Evolutionary conservation across 2,888 invertebrate species (phyloP).

Genomic region (Conistra vaccinii): DNA sequence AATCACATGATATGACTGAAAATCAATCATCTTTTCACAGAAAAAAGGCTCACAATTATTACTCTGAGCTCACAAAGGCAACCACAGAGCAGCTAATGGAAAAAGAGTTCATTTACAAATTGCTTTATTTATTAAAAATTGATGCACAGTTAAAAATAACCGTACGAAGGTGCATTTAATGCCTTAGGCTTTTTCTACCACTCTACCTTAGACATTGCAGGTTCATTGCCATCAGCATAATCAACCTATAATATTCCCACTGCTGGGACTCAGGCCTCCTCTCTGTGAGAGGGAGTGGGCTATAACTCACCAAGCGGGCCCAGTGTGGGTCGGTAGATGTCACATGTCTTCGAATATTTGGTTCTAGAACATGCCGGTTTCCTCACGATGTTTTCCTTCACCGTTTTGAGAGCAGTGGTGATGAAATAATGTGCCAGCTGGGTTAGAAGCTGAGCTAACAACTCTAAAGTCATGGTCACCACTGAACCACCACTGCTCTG

Average conservation of each 20-base stretch:
- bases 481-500: neutral
- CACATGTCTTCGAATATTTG: neutral
- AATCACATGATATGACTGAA: slow-evolving; percentile 2
- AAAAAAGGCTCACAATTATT: neutral
- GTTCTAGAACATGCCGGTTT: neutral
- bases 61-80: neutral
- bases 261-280: neutral
- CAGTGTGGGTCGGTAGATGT: neutral
- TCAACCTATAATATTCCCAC: neutral
- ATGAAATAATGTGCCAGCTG: neutral
- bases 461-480: neutral
- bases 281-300: neutral
- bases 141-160: neutral
- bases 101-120: neutral
- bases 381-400: neutral
- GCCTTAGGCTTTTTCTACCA: neutral
- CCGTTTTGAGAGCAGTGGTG: neutral
- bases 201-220: too few relatives aligned
- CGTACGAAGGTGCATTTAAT: neutral
- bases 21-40: neutral
- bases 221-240: neutral
- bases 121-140: neutral
- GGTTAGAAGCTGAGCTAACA: neutral
- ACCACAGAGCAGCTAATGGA: slow-evolving; percentile 13
- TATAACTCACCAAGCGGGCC: neutral